Evolutionary conservation across 2,113 vertebrate species (phyloP), one percentile per base, ranked within the genome.

Genomic region (Gadus chalcogrammus): DNA sequence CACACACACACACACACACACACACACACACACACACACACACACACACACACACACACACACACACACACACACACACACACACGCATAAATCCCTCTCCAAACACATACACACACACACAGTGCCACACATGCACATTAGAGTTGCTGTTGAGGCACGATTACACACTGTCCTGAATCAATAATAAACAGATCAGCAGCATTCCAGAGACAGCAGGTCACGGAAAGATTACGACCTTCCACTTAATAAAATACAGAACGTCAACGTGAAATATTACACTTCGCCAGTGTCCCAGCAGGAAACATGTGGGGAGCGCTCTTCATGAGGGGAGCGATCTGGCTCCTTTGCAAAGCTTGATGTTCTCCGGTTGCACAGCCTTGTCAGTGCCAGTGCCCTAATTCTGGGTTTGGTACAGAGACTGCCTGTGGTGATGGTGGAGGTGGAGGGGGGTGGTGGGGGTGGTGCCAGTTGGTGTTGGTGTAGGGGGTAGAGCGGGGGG

Each of bases 361-460:
- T 69, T 82, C 53, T 73, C 73, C 70, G 64, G 65, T 73, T 72
- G 64, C 55, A 71, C 71, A 78, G 79, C 73, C 42, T 75, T 52
- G 48, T 58, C 78, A 59, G 73, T 85, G 78, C 79, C 76, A 83
- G 73, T 82, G 59, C 72, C 68, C 76, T 87, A 84, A 88, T 89
- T 85, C 75, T 79, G n/a, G 15, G 75, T 85, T 84, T 84, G 84
- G 82, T 88, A 80, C 82, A 75, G 71, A 83, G 75, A 64, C 83
- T 72, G 83, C 82, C 79, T 77, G 82, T 85, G 85, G 78, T 83
- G 87, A 62, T 76, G 70, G 71, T 84, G 79, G 86, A 69, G 42
- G 42, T 8, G 42, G 42, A 7, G 4, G 31, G 31, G 31, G 42
- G 42, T 48, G 42, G 42, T 9, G 42, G 42, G 2, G 5, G 42